Percentiles rank a stretch among this genome's conserved stretches.
These are phyloP conservation scores for Dendrolimus kikuchii DNA, from an alignment of 1,140 invertebrate species.

Conservation along the genomic window DNA sequence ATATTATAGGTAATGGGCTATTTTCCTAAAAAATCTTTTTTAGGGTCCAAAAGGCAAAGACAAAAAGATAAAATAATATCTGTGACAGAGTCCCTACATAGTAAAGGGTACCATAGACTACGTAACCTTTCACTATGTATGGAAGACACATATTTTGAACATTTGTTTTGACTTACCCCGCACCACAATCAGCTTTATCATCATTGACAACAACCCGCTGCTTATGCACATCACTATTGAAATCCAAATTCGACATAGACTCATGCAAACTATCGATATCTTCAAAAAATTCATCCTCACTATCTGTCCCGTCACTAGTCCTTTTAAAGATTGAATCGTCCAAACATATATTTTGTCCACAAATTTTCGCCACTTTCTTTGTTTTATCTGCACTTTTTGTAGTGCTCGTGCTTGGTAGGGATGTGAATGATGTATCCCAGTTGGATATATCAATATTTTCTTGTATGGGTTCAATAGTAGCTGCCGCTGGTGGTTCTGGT, in stretches of 20 bases:
- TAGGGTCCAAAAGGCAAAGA: no score
- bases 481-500: conserved; percentile 7
- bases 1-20: no score
- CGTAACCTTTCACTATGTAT: no score
- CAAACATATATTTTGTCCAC: conserved; percentile 58
- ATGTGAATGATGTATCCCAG: conserved; percentile 31
- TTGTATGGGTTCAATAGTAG: not conserved
- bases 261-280: conserved; percentile 37
- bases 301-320: conserved; percentile 20
- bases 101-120: no score
- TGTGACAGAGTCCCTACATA: no score
- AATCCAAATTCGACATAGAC: conserved; percentile 12
- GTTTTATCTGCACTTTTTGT: conserved; percentile 14
- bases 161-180: not conserved
- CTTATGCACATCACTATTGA: conserved; percentile 22
- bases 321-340: conserved; percentile 55
- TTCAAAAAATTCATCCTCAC: conserved; percentile 45
- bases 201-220: conserved; percentile 38
- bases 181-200: conserved; percentile 1
- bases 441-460: conserved; percentile 41
- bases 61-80: no score
- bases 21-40: no score
- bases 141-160: no score
- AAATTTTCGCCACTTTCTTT: conserved; percentile 50
- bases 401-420: conserved; percentile 41